Evolutionary conservation across 2,797 vertebrate species (phyloP).

Genomic region (Simalia tracyae): DNA sequence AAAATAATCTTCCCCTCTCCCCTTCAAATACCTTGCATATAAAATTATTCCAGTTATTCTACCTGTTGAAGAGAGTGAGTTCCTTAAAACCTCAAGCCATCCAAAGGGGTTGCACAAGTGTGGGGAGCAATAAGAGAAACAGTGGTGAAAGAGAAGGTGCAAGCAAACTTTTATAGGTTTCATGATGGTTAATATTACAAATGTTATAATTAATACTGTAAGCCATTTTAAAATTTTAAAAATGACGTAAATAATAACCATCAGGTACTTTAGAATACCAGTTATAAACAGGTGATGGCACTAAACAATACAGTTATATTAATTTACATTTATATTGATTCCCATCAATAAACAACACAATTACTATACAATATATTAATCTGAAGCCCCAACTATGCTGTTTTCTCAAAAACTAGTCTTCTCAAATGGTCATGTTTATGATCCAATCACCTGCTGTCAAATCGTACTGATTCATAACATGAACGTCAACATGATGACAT

Average conservation of each 20-base stretch:
- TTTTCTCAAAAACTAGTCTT: background rate
- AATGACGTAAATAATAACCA: background rate
- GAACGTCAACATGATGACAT: background rate
- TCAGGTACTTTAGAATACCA: background rate
- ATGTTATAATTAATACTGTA: background rate
- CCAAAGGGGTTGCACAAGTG: background rate
- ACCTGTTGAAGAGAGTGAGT: slow-evolving; percentile 45
- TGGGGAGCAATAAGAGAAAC: background rate
- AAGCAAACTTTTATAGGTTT: background rate
- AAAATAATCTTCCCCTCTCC: slow-evolving; percentile 41
- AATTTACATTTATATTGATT: background rate
- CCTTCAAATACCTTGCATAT: background rate
- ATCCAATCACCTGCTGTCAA: background rate
- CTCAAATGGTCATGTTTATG: background rate
- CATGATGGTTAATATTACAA: background rate
- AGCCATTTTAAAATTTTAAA: background rate
- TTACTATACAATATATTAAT: background rate
- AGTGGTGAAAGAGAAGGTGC: background rate
- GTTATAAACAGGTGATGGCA: background rate
- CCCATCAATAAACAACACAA: background rate
- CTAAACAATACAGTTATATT: background rate
- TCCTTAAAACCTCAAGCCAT: background rate
- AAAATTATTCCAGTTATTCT: slow-evolving; percentile 47
- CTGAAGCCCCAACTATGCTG: background rate
- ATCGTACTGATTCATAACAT: background rate